These are phyloP conservation scores for Xestia ashworthii DNA, from an alignment of 2,888 invertebrate genomes.

Conservation along the genomic window DNA sequence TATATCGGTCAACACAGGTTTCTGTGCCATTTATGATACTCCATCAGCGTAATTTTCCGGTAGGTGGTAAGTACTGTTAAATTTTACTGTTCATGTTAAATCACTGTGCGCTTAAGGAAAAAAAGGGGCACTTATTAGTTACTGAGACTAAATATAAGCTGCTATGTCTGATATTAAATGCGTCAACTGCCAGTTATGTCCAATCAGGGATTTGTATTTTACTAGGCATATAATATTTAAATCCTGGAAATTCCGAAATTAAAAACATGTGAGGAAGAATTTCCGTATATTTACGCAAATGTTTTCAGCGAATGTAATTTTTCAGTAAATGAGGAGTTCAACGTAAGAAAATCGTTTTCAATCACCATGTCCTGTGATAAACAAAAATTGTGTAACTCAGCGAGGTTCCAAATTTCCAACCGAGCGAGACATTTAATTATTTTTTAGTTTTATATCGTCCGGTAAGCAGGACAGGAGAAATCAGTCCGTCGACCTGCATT, in stretches of 20 bases:
- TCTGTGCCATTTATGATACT: conserved; percentile 56
- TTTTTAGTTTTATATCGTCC: conserved; percentile 72
- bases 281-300: background rate
- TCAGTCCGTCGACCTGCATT: conserved; percentile 87
- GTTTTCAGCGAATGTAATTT: background rate
- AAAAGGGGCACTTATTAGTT: conserved; percentile 40
- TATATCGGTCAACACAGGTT: conserved; percentile 62
- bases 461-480: conserved; percentile 83
- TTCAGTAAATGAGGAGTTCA: background rate
- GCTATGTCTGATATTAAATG: conserved; percentile 28
- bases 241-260: conserved; percentile 16
- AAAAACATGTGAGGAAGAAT: background rate
- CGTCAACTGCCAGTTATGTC: conserved; percentile 34
- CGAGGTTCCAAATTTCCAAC: conserved; percentile 61
- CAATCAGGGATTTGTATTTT: conserved; percentile 15
- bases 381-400: conserved; percentile 58
- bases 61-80: conserved; percentile 5
- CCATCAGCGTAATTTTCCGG: conserved; percentile 26
- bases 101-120: conserved; percentile 49
- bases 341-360: background rate
- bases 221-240: background rate
- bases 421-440: conserved; percentile 74
- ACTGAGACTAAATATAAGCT: conserved; percentile 37
- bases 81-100: conserved; percentile 35
- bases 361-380: background rate